A percentile compares a stretch with the other conserved stretches of the same genome.
Conservation (phyloP, 2,797 vertebrate species). For the Tinamus major region DNA sequence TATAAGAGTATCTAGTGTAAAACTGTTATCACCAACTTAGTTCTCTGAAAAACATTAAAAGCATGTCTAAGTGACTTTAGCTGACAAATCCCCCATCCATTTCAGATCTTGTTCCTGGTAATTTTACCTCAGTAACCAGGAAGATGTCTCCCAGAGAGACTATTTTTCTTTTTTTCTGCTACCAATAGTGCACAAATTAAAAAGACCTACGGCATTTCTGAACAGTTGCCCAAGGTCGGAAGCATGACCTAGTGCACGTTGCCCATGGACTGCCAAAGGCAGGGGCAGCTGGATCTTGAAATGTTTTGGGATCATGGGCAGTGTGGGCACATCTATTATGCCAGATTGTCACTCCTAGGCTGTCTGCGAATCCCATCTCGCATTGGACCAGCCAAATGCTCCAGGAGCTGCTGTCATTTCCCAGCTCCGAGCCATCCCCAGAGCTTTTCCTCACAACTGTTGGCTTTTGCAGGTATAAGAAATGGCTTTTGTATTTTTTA, state of each 20-base stretch:
- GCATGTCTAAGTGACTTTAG: not conserved
- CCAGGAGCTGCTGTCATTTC: not conserved
- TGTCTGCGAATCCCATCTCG: not conserved
- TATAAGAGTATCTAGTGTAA: not conserved
- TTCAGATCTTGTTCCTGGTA: not conserved
- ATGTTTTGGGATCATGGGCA: rapidly evolving
- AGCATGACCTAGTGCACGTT: not conserved
- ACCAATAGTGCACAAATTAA: not conserved
- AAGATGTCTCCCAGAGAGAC: not conserved
- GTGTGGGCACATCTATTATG: not conserved
- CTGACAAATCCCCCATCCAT: not conserved
- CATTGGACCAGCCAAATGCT: not conserved
- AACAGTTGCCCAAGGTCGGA: not conserved
- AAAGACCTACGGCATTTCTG: not conserved
- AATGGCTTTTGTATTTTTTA: not conserved
- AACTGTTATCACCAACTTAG: not conserved
- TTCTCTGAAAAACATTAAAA: conserved; percentile 2
- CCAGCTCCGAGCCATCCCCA: not conserved
- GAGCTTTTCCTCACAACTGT: not conserved
- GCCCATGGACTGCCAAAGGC: not conserved
- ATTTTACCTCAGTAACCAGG: not conserved
- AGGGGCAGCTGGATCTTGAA: not conserved
- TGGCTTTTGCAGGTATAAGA: not conserved
- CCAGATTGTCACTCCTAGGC: not conserved
- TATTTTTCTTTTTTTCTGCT: not conserved